phyloP scores from a whole-genome alignment of 35 echinoderm and acorn worm species.

The Ophioderma brevispina region DNA sequence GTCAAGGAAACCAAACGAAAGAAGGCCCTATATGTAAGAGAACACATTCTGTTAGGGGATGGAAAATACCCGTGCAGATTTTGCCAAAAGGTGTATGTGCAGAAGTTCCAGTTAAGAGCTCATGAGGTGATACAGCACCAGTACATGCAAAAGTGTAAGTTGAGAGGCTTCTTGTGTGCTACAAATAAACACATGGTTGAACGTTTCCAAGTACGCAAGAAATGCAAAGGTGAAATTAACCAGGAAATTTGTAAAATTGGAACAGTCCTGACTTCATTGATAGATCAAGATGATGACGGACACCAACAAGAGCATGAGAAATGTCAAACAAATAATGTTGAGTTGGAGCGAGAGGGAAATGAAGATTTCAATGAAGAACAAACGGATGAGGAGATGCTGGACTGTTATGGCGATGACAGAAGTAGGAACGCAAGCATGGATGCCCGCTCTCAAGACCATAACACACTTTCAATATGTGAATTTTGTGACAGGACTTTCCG shows the following conservation, averaged over 20 bases:
- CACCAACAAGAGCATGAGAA: neutral
- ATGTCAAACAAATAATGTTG: neutral
- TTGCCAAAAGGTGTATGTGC: neutral
- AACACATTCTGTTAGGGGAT: neutral
- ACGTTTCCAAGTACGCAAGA: neutral
- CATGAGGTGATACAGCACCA: neutral
- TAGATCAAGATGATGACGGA: neutral
- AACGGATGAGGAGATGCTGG: neutral
- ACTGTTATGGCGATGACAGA: neutral
- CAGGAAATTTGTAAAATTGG: neutral
- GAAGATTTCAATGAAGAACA: neutral
- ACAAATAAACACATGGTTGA: neutral
- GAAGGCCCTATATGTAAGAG: too few relatives aligned
- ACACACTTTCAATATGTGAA: neutral
- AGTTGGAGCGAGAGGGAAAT: neutral
- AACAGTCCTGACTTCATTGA: neutral
- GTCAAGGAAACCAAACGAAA: neutral
- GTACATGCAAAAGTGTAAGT: neutral
- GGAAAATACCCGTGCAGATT: neutral
- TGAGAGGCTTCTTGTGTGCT: neutral
- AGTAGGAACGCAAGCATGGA: neutral
- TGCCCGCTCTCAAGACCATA: neutral
- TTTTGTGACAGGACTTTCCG: neutral
- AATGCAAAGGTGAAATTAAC: neutral
- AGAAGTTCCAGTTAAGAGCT: neutral